Percentiles rank a stretch among this genome's conserved stretches.
These are phyloP conservation scores for Drosophila mulleri DNA, from an alignment of 2,888 invertebrate genomes.

Conservation along the genomic window DNA sequence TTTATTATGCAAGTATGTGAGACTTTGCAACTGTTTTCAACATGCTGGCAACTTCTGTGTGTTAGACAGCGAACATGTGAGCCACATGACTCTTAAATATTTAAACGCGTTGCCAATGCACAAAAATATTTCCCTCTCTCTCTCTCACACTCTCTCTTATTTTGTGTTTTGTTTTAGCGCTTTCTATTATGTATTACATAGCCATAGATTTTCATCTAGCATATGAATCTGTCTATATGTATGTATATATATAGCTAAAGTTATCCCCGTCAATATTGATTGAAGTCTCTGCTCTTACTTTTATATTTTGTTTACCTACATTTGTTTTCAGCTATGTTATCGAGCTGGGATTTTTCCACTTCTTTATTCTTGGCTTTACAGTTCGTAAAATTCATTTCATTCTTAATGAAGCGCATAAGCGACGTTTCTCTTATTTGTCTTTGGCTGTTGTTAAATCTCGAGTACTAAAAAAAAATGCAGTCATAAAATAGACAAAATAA, in stretches of 20 bases:
- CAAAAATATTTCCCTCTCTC: background rate
- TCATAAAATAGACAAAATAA: background rate
- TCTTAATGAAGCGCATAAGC: constrained; percentile 6
- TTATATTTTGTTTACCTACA: constrained; percentile 6
- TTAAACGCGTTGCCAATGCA: constrained; percentile 6
- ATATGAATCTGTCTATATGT: background rate
- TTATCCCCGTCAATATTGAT: background rate
- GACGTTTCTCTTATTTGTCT: background rate
- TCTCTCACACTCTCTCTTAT: background rate
- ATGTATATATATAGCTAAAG: background rate
- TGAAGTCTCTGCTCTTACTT: background rate
- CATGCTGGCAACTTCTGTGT: constrained; percentile 28
- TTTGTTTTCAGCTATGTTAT: background rate
- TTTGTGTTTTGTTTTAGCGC: background rate
- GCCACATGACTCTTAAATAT: constrained; percentile 28
- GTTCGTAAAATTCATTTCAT: constrained; percentile 2
- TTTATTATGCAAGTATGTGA: constrained; percentile 67
- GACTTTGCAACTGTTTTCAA: constrained; percentile 46
- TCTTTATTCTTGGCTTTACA: background rate
- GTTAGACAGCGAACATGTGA: constrained; percentile 26
- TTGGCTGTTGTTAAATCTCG: background rate
- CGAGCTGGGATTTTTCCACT: background rate
- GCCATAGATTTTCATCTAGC: background rate
- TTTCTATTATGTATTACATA: background rate
- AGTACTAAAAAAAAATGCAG: constrained; percentile 5